A percentile compares a stretch with the other conserved stretches of the same genome.
Evolutionary conservation across 2,113 vertebrate species (phyloP).

Genomic region (Dasypus novemcinctus): DNA sequence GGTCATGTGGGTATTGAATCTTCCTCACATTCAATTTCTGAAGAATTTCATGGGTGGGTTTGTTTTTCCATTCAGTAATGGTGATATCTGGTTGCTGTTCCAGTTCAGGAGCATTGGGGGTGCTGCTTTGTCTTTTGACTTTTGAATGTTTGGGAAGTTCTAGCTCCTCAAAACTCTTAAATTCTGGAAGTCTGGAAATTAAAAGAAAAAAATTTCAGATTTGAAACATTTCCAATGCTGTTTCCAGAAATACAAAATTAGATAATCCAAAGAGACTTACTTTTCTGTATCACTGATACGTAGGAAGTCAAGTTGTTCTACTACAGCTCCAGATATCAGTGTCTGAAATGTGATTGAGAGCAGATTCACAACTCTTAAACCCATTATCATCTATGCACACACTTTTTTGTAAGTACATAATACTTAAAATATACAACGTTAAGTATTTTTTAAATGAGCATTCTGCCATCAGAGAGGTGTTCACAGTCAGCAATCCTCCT

Average conservation of each 20-base stretch:
- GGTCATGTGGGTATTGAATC: background rate
- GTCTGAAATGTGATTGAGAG: slow-evolving; percentile 86
- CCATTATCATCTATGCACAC: background rate
- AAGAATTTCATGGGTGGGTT: slow-evolving; percentile 90
- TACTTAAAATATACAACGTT: background rate
- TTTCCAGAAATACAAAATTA: background rate
- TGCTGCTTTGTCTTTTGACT: slow-evolving; percentile 96
- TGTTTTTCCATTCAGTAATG: slow-evolving; percentile 89
- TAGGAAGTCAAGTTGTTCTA: slow-evolving; percentile 97
- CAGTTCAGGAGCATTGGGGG: slow-evolving; percentile 88
- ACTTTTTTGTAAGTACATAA: background rate
- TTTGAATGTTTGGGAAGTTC: slow-evolving; percentile 97
- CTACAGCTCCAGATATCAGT: slow-evolving; percentile 95
- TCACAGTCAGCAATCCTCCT: background rate
- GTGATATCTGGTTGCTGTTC: slow-evolving; percentile 92
- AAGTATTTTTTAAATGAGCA: background rate
- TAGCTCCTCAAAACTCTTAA: slow-evolving; percentile 96
- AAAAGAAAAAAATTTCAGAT: background rate
- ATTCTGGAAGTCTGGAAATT: slow-evolving; percentile 90
- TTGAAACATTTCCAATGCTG: slow-evolving; percentile 19
- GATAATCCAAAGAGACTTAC: slow-evolving; percentile 83
- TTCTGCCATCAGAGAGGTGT: background rate
- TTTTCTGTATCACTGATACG: slow-evolving; percentile 92
- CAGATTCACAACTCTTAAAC: background rate
- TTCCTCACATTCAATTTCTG: slow-evolving; percentile 93